These are phyloP conservation scores for Rambutsinella grinnellia DNA, from an alignment of 2,888 invertebrate species.

Conservation along the genomic window DNA sequence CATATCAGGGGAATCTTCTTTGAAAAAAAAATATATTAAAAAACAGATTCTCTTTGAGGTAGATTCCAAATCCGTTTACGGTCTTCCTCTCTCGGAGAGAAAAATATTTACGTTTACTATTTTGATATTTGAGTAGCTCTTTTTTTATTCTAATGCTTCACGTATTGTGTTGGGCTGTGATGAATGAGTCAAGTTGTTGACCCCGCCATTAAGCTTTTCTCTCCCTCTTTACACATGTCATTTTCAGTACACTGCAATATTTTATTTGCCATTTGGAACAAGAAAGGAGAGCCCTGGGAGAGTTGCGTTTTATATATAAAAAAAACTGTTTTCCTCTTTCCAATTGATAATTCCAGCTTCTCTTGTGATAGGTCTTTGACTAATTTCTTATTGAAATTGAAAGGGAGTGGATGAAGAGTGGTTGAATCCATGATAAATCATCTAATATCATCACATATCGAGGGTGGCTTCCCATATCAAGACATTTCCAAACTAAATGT, in stretches of 20 bases:
- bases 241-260: not conserved
- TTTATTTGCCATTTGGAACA: not conserved
- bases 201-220: slow-evolving; percentile 11
- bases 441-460: not conserved
- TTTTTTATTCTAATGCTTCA: not conserved
- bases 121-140: not conserved
- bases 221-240: not conserved
- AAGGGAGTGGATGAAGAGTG: not conserved
- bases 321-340: not conserved
- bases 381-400: not conserved
- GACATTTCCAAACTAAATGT: slow-evolving; percentile 13
- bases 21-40: too few relatives aligned
- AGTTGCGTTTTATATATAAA: not conserved
- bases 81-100: too few relatives aligned
- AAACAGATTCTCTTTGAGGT: too few relatives aligned
- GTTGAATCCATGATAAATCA: not conserved
- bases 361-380: not conserved
- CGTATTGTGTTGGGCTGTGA: slow-evolving; percentile 1
- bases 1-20: too few relatives aligned
- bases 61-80: too few relatives aligned
- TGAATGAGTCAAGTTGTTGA: slow-evolving; percentile 42
- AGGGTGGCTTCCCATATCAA: not conserved
- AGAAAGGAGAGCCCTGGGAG: not conserved
- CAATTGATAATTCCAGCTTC: too few relatives aligned
- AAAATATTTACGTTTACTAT: not conserved